These are phyloP conservation scores for Cheilosia soror DNA, from an alignment of 2,888 invertebrate genomes.

Conservation along the genomic window DNA sequence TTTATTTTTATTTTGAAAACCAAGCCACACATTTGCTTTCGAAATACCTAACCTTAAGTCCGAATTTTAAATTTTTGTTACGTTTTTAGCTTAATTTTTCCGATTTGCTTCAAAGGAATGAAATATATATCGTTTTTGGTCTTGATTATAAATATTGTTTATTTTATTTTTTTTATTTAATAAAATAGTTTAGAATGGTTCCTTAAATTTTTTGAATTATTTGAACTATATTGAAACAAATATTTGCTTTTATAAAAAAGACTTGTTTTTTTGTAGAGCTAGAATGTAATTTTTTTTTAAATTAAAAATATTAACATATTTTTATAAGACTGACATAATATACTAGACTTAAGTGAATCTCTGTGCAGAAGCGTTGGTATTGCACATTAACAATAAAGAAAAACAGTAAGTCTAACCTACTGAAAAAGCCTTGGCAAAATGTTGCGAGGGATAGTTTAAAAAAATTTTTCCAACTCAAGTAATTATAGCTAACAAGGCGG, in stretches of 20 bases:
- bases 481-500: neutral
- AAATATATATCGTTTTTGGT: slow-evolving; percentile 61
- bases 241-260: slow-evolving; percentile 55
- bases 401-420: slow-evolving; percentile 38
- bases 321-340: slow-evolving; percentile 31
- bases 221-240: slow-evolving; percentile 9
- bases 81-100: slow-evolving; percentile 45
- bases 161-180: slow-evolving; percentile 12
- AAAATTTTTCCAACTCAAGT: neutral
- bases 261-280: slow-evolving; percentile 63
- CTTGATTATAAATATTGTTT: slow-evolving; percentile 57
- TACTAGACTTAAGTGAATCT: slow-evolving; percentile 41
- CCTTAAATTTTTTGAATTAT: slow-evolving; percentile 39
- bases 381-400: slow-evolving; percentile 25
- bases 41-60: slow-evolving; percentile 15
- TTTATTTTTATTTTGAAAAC: neutral
- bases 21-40: slow-evolving; percentile 37
- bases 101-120: slow-evolving; percentile 70
- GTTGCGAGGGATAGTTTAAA: neutral
- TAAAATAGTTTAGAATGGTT: slow-evolving; percentile 71
- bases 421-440: slow-evolving; percentile 40
- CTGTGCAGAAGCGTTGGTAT: slow-evolving; percentile 26
- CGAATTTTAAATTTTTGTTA: slow-evolving; percentile 7
- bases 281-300: slow-evolving; percentile 63
- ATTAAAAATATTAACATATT: slow-evolving; percentile 24